A percentile compares a stretch with the other conserved stretches of the same genome.
Conservation (phyloP, 2,888 invertebrate species). For the Tolmerus cingulatus region DNA sequence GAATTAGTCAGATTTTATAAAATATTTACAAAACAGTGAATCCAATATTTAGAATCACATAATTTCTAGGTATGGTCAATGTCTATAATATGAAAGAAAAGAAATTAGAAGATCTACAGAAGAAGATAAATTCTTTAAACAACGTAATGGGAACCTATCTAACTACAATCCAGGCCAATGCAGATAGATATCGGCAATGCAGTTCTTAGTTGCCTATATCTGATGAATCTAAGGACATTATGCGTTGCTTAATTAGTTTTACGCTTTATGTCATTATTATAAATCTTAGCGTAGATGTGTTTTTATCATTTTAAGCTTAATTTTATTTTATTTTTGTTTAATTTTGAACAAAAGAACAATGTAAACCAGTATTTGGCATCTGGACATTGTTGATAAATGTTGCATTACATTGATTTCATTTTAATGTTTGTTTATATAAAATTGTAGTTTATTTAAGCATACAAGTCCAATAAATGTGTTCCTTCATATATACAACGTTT, state of each 20-base stretch:
- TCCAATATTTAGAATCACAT: background rate
- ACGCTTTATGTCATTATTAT: background rate
- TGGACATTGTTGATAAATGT: conserved; percentile 6
- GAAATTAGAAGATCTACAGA: conserved; percentile 68
- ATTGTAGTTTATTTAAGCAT: background rate
- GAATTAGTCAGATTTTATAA: too few species aligned
- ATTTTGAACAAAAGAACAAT: background rate
- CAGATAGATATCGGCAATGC: conserved; percentile 72
- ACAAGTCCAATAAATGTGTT: conserved; percentile 35
- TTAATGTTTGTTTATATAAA: conserved; percentile 2
- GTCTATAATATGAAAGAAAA: conserved; percentile 70
- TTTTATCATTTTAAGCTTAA: background rate
- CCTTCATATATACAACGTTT: background rate
- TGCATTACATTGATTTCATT: conserved; percentile 9
- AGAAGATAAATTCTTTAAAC: conserved; percentile 70
- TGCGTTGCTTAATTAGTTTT: conserved; percentile 35
- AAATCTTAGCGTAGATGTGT: conserved; percentile 5
- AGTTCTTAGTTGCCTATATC: background rate
- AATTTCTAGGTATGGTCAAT: conserved; percentile 66
- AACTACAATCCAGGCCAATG: conserved; percentile 68
- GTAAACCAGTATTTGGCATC: conserved; percentile 23
- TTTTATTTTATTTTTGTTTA: background rate
- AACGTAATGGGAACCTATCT: conserved; percentile 71
- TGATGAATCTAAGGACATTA: background rate
- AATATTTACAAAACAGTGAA: too few species aligned